Evolutionary conservation across 2,797 vertebrate species (phyloP).

Genomic region (Bovichtus diacanthus): DNA sequence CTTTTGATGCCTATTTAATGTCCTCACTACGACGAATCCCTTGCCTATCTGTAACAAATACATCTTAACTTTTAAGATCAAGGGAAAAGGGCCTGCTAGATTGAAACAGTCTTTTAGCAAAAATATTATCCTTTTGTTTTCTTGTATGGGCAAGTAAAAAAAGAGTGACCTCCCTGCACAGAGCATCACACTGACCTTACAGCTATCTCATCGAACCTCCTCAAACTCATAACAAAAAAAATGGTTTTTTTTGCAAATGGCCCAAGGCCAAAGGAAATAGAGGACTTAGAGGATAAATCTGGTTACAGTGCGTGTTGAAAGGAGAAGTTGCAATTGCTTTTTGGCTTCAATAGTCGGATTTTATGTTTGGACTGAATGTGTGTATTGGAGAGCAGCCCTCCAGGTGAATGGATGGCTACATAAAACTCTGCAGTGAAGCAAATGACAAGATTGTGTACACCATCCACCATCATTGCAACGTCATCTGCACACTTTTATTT

Average conservation of each 20-base stretch:
- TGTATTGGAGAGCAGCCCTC: background rate
- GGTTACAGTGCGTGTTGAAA: constrained; percentile 12
- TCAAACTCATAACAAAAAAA: constrained; percentile 5
- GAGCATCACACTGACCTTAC: constrained; percentile 15
- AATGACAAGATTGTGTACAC: background rate
- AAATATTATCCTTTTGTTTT: background rate
- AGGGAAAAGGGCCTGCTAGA: background rate
- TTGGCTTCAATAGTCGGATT: constrained; percentile 12
- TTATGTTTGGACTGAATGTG: background rate
- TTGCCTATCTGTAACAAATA: background rate
- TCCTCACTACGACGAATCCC: background rate
- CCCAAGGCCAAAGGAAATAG: constrained; percentile 50
- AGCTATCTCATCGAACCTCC: background rate
- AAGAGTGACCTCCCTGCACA: background rate
- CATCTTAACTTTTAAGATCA: constrained; percentile 10
- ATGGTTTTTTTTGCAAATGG: background rate
- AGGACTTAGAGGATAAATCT: constrained; percentile 29
- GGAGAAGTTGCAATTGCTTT: constrained; percentile 19
- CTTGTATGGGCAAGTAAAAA: background rate
- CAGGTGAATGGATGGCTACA: background rate
- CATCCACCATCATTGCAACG: background rate
- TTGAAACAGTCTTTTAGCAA: background rate
- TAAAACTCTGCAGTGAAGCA: constrained; percentile 1
- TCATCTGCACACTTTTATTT: background rate
- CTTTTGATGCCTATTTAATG: background rate